Conservation (phyloP, 2,797 vertebrate species). For the Chrysocyon brachyurus region DNA sequence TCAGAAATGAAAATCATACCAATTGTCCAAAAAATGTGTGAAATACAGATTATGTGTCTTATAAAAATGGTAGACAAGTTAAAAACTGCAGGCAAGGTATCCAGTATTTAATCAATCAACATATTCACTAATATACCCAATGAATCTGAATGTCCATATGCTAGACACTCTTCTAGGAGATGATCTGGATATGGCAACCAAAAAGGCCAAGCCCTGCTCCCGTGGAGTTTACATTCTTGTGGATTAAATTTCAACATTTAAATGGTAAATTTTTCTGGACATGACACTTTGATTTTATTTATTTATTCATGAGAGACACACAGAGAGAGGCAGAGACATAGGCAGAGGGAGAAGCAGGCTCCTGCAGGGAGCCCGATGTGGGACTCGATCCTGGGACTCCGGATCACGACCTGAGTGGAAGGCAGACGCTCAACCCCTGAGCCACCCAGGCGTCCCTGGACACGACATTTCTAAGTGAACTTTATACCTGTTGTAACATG, state of each 20-base stretch:
- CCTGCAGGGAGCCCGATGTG: no score
- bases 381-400: no score
- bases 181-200: not conserved
- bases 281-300: not conserved
- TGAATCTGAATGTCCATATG: rapidly evolving
- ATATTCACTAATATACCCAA: not conserved
- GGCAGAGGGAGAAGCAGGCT: no score
- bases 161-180: not conserved
- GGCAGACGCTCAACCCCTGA: no score
- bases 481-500: not conserved
- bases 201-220: not conserved
- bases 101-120: not conserved
- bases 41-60: not conserved
- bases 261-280: not conserved
- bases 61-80: not conserved
- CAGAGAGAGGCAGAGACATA: no score
- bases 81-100: not conserved
- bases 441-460: no score
- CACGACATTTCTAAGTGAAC: no score
- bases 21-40: not conserved
- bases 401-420: no score
- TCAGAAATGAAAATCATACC: not conserved
- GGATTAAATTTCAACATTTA: not conserved
- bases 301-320: no score
- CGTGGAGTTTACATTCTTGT: not conserved